Evolutionary conservation across 2,888 invertebrate genomes (phyloP).

Genomic region (Plagiodera versicolora): DNA sequence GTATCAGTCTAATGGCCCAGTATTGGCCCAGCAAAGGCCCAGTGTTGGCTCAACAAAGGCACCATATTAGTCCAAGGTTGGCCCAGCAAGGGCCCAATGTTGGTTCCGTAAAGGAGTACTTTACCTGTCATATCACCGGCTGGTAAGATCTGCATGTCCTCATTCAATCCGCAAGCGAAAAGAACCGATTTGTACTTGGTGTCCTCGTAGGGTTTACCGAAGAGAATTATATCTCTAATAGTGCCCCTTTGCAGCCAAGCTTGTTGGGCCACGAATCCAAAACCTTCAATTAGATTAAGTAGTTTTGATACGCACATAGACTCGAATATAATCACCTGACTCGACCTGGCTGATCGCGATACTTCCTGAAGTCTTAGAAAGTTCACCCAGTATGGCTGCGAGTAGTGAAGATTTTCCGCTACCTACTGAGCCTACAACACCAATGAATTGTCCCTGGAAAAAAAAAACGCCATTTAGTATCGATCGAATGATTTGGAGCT

Average conservation of each 20-base stretch:
- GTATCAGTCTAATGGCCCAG: no score
- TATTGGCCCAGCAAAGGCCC: no score
- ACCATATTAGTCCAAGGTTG: no score
- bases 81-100: no score
- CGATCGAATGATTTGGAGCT: not conserved
- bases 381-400: slow-evolving; percentile 82
- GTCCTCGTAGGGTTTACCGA: slow-evolving; percentile 82
- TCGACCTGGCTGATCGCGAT: slow-evolving; percentile 70
- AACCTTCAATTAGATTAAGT: no score
- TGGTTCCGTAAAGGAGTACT: no score
- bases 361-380: slow-evolving; percentile 69
- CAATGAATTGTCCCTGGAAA: slow-evolving; percentile 74
- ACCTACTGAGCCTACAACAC: slow-evolving; percentile 87
- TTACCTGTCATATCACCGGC: slow-evolving; percentile 61
- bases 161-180: slow-evolving; percentile 67
- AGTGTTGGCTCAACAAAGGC: no score
- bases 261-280: slow-evolving; percentile 85
- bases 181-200: slow-evolving; percentile 77
- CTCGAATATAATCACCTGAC: slow-evolving; percentile 62
- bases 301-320: no score
- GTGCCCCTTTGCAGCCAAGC: slow-evolving; percentile 93
- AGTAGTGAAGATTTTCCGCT: slow-evolving; percentile 90
- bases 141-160: slow-evolving; percentile 47
- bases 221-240: slow-evolving; percentile 90
- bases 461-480: not conserved